These are phyloP conservation scores for human (Homo sapiens) DNA, from an alignment of 2,113 vertebrate genomes.

Conservation along the genomic window DNA sequence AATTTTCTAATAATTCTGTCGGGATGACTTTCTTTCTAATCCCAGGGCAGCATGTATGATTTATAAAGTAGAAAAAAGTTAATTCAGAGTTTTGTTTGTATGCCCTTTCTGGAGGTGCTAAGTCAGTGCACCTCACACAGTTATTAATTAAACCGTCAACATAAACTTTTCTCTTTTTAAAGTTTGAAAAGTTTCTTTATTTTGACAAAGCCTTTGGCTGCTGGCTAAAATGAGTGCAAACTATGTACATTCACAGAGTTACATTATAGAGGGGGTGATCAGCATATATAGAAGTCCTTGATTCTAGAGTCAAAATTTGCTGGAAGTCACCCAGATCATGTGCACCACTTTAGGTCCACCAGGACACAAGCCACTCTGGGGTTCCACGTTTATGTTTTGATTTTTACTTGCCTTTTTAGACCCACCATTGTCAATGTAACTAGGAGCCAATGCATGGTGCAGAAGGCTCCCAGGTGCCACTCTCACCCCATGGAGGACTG, in stretches of 20 bases:
- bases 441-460: background rate
- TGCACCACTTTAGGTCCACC: background rate
- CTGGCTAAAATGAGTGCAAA: background rate
- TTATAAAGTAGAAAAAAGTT: background rate
- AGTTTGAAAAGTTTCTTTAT: background rate
- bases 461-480: background rate
- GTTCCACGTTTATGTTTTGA: background rate
- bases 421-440: too few species aligned
- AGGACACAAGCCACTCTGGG: background rate
- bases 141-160: background rate
- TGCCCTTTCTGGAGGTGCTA: background rate
- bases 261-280: background rate
- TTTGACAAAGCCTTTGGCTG: background rate
- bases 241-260: background rate
- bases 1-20: background rate
- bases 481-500: background rate
- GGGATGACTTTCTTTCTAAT: background rate
- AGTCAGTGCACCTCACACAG: background rate
- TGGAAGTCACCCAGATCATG: background rate
- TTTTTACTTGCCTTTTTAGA: background rate
- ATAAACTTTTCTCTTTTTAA: background rate
- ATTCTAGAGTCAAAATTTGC: background rate
- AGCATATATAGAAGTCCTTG: background rate
- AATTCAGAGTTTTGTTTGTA: background rate
- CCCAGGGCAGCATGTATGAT: background rate